Evolutionary conservation across 2,113 vertebrate genomes (phyloP).

Genomic region (Sphaerodactylus townsendi): DNA sequence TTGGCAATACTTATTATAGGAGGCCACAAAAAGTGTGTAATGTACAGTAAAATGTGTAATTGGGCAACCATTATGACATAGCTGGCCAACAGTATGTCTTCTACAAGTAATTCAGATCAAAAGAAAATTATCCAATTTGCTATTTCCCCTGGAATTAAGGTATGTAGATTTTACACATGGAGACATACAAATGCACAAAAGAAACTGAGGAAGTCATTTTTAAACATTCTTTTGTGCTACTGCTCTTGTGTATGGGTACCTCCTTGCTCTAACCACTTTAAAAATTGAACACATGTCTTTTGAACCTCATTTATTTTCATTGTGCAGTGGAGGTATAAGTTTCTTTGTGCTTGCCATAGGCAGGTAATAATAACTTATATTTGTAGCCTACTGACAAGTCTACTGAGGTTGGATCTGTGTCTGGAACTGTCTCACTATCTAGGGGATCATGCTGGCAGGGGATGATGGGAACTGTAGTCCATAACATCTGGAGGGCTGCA

Average conservation of each 20-base stretch:
- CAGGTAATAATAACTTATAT: not conserved
- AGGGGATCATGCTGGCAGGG: too few species aligned
- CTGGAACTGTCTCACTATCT: too few species aligned
- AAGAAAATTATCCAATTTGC: not conserved
- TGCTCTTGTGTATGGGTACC: not conserved
- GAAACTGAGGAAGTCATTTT: not conserved
- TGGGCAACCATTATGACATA: not conserved
- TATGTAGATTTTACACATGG: not conserved
- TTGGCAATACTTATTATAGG: slow-evolving; percentile 26
- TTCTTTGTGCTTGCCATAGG: not conserved
- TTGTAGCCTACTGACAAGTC: not conserved
- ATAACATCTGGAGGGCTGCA: too few species aligned
- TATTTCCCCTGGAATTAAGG: not conserved
- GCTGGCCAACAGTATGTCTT: not conserved
- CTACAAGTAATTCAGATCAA: not conserved
- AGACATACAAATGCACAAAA: not conserved
- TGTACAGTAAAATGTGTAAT: not conserved
- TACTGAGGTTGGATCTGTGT: too few species aligned
- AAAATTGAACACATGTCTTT: not conserved
- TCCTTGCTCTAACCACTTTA: slow-evolving; percentile 1
- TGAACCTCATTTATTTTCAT: not conserved
- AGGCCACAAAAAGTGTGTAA: not conserved
- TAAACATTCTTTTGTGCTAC: not conserved
- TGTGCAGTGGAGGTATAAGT: not conserved
- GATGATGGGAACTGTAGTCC: too few species aligned